Evolutionary conservation across 2,888 invertebrate species (phyloP).

Genomic region (Campoplex capitator): DNA sequence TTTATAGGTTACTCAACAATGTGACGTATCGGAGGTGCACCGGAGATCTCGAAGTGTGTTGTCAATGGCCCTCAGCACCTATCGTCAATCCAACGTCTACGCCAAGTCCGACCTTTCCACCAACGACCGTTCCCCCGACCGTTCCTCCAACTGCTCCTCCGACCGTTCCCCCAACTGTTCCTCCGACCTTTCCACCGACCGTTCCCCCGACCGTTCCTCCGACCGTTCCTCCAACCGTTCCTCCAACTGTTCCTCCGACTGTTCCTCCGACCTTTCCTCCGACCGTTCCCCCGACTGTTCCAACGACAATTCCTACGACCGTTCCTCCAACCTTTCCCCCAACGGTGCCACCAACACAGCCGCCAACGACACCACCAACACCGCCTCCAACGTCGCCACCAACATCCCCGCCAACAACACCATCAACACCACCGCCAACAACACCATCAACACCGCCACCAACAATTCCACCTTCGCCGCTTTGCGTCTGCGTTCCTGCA

Average conservation of each 20-base stretch:
- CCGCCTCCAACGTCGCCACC: conserved; percentile 67
- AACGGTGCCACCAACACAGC: conserved; percentile 65
- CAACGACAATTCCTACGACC: conserved; percentile 43
- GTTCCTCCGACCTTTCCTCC: conserved; percentile 68
- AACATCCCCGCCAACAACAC: conserved; percentile 47
- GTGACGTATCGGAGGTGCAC: conserved; percentile 82
- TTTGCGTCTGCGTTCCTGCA: conserved; percentile 77
- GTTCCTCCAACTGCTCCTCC: conserved; percentile 26
- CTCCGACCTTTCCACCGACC: conserved; percentile 35
- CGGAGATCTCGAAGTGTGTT: conserved; percentile 85
- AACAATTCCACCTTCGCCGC: conserved; percentile 65
- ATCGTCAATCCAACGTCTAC: conserved; percentile 68
- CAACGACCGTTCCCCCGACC: conserved; percentile 51
- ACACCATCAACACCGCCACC: conserved; percentile 57
- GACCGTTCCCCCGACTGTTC: conserved; percentile 51
- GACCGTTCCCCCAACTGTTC: conserved; percentile 34
- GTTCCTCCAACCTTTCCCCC: conserved; percentile 65
- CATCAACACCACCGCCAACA: conserved; percentile 53
- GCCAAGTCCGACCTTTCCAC: conserved; percentile 44
- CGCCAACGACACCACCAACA: conserved; percentile 41
- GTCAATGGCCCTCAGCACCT: conserved; percentile 73
- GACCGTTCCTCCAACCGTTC: conserved; percentile 53
- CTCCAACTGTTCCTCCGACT: conserved; percentile 53
- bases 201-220: conserved; percentile 53
- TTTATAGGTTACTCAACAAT: conserved; percentile 41